Base-by-base conservation (phyloP, 2,113 vertebrate genomes). In the Ariopsis seemanni region DNA sequence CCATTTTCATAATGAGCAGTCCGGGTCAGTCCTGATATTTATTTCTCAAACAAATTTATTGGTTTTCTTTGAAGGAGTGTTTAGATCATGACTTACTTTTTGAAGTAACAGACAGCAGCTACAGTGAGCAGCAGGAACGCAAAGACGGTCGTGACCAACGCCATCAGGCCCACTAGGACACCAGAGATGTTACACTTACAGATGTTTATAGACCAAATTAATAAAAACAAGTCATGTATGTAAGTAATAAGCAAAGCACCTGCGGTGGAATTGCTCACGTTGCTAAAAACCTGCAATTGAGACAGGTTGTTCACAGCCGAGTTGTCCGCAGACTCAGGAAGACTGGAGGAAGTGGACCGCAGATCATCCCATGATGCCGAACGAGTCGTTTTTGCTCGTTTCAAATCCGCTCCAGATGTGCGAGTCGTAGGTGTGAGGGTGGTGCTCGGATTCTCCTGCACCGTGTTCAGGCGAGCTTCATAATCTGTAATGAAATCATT, bases 91-190 rank as follows among this genome's bases (percentile, higher is more conserved):
- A 27, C 62, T 67, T 53, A 83, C 82, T 18, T 83, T 67, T 67
- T 83, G 82, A 52, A 27, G 62, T 83, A 83, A 18, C 62, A 65
- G 62, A 67, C 7, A 7, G 80, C 58, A 42, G 58, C 80, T 22
- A 67, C 82, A 9, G 60, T 15, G 30, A 83, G 62, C 3, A 83
- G 48, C 48, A 83, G 82, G 62, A 83, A 67, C 8, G 62, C 42
- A 48, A 83, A 83, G 62, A 67, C 25, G 14, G 82, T 67, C 6
- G 48, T 95, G 42, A 97, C 92, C 82, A 98, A 92, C n/a, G 91
- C 87, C 0, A 91, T 96, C 42, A 94, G 96, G 88, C 96, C 88
- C 74, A 92, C 96, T 97, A 50, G 17, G 90, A 42, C 90, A 87
- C 0, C 86, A 86, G 5, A 72, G 83, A 25, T 58, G 8, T 80